Evolutionary conservation across 2,113 vertebrate species (phyloP).

Genomic region (Halcyon senegalensis): DNA sequence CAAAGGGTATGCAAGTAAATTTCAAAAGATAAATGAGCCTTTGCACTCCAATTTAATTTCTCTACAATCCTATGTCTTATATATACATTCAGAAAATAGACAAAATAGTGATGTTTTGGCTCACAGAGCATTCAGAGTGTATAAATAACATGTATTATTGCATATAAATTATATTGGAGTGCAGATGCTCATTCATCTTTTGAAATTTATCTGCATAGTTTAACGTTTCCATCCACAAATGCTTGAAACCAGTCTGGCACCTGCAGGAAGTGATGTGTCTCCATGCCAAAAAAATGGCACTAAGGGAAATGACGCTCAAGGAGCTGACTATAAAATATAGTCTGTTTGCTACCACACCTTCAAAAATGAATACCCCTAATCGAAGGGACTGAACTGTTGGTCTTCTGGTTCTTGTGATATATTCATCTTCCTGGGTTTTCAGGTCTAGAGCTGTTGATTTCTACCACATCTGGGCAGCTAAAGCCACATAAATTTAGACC

Average conservation of each 20-base stretch:
- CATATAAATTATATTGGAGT: constrained; percentile 60
- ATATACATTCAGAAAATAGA: constrained; percentile 53
- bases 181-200: constrained; percentile 46
- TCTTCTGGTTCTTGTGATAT: not conserved
- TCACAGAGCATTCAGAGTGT: constrained; percentile 13
- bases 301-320: not conserved
- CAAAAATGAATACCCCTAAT: not conserved
- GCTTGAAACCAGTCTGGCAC: constrained; percentile 13
- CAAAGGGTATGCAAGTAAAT: constrained; percentile 28
- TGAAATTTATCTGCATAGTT: constrained; percentile 59
- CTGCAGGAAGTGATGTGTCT: not conserved
- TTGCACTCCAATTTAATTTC: constrained; percentile 48
- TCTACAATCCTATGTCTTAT: constrained; percentile 50
- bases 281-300: not conserved
- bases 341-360: not conserved
- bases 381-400: not conserved
- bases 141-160: constrained; percentile 64
- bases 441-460: not conserved
- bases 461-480: not conserved
- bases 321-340: not conserved
- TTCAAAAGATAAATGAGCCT: constrained; percentile 48
- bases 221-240: not conserved
- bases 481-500: not conserved
- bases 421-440: not conserved
- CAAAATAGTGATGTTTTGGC: constrained; percentile 62